Evolutionary conservation across 2,113 vertebrate species (phyloP).

Genomic region (Caloenas nicobarica): DNA sequence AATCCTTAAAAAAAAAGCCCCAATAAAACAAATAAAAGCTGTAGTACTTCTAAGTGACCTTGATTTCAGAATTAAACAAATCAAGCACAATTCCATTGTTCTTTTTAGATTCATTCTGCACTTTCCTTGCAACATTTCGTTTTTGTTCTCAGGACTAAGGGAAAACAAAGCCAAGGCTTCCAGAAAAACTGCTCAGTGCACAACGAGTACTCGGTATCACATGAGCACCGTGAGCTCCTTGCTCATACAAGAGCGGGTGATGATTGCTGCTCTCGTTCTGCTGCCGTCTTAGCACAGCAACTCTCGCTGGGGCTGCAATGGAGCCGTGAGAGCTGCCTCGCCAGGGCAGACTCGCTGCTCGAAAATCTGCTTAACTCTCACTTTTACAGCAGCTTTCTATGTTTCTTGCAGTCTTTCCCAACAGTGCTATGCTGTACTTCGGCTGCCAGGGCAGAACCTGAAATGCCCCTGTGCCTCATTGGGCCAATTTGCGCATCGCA

Average conservation of each 20-base stretch:
- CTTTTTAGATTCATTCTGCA: slow-evolving; percentile 61
- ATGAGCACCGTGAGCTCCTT: slow-evolving; percentile 12
- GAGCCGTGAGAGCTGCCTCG: background rate
- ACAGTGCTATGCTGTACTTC: background rate
- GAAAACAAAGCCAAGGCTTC: slow-evolving; percentile 44
- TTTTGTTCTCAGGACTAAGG: slow-evolving; percentile 41
- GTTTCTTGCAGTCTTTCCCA: background rate
- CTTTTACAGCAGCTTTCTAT: background rate
- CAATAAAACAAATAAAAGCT: slow-evolving; percentile 75
- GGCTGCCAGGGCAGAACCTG: background rate
- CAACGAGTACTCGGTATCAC: slow-evolving; percentile 7
- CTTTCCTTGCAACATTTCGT: slow-evolving; percentile 70
- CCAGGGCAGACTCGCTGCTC: background rate
- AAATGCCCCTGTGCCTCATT: background rate
- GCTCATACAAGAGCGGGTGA: background rate
- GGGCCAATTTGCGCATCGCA: background rate
- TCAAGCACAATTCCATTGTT: slow-evolving; percentile 69
- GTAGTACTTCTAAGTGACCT: slow-evolving; percentile 80
- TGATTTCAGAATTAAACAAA: slow-evolving; percentile 84
- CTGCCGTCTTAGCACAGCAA: background rate
- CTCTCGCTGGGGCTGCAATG: background rate
- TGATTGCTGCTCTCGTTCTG: slow-evolving; percentile 37
- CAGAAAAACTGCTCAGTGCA: background rate
- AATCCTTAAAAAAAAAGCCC: background rate
- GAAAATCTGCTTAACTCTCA: background rate